phyloP scores from a whole-genome alignment of 1,140 invertebrate genomes.

The Vanessa atalanta region DNA sequence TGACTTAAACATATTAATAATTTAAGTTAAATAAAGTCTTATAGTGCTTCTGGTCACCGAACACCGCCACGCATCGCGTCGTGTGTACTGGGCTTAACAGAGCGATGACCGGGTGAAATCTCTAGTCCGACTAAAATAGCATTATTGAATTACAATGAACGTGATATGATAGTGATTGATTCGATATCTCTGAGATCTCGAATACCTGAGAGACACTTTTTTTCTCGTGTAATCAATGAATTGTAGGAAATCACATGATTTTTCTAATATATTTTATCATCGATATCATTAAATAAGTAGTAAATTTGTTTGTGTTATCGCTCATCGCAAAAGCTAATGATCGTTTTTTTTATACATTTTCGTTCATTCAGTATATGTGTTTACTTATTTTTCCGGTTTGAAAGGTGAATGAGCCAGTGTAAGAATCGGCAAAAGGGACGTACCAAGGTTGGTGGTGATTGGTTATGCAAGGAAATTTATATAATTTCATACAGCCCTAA shows the following conservation, averaged over 20 bases:
- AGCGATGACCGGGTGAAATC: slow-evolving; percentile 32
- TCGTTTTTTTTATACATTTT: too few species aligned
- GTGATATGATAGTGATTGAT: slow-evolving; percentile 11
- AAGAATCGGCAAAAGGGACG: too few species aligned
- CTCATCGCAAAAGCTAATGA: too few species aligned
- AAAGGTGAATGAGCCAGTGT: too few species aligned
- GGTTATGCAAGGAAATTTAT: too few species aligned
- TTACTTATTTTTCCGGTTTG: too few species aligned
- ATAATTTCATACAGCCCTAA: too few species aligned
- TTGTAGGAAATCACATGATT: background rate
- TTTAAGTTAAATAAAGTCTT: too few species aligned
- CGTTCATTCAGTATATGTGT: too few species aligned
- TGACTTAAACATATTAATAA: too few species aligned
- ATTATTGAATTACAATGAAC: slow-evolving; percentile 28
- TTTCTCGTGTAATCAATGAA: background rate
- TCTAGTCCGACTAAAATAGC: slow-evolving; percentile 23
- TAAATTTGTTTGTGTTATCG: too few species aligned
- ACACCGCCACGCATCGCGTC: background rate
- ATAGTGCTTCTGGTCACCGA: background rate
- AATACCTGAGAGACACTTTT: background rate
- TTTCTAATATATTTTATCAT: background rate
- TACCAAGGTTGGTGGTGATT: too few species aligned
- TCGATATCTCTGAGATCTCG: slow-evolving; percentile 3
- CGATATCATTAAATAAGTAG: background rate
- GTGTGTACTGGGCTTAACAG: slow-evolving; percentile 27